These are phyloP conservation scores for Orchestes rusci DNA, from an alignment of 2,888 invertebrate species.

Conservation along the genomic window DNA sequence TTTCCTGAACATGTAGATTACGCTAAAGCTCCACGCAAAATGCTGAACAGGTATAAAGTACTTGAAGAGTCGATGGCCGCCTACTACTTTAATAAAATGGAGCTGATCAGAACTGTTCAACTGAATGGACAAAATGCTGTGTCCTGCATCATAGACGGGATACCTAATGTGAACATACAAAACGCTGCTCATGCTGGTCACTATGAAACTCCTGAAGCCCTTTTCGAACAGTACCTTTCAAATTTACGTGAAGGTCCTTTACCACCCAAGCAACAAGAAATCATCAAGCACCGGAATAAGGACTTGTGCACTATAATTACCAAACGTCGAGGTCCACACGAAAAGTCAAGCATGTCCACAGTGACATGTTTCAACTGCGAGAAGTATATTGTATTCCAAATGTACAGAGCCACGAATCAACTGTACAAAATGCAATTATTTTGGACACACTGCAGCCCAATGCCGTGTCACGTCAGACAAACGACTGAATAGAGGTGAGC, in stretches of 20 bases:
- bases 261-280: not conserved
- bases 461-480: not conserved
- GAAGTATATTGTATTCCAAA: constrained; percentile 7
- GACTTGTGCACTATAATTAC: not conserved
- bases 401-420: constrained; percentile 14
- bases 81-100: constrained; percentile 28
- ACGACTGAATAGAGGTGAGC: not conserved
- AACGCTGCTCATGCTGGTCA: too few species aligned
- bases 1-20: constrained; percentile 26
- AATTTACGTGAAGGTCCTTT: constrained; percentile 9
- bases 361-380: constrained; percentile 20
- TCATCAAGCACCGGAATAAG: not conserved
- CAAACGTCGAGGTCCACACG: not conserved
- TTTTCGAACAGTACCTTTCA: constrained; percentile 19
- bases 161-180: constrained; percentile 12
- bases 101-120: constrained; percentile 14
- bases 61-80: constrained; percentile 18
- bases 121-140: constrained; percentile 15
- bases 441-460: constrained; percentile 15
- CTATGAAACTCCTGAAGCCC: constrained; percentile 13
- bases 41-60: constrained; percentile 20
- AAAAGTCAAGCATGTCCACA: constrained; percentile 1
- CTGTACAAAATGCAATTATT: constrained; percentile 17
- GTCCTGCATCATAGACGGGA: constrained; percentile 17
- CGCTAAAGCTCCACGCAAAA: constrained; percentile 15